These are phyloP conservation scores for Atrina japonica DNA, from an alignment of 2,888 invertebrate species.

Conservation along the genomic window DNA sequence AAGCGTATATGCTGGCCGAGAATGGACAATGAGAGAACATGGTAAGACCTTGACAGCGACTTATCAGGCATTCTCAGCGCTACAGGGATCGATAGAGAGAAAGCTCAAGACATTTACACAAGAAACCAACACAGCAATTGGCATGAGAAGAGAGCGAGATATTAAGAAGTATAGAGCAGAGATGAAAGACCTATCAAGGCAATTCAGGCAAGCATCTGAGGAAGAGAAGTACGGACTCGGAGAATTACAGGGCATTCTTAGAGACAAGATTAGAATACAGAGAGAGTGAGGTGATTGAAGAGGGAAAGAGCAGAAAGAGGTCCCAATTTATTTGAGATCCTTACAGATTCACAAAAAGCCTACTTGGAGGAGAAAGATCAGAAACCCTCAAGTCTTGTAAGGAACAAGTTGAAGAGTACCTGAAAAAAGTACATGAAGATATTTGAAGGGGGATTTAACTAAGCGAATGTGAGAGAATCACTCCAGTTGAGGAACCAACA, in stretches of 20 bases:
- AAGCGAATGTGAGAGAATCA: neutral
- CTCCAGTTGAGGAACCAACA: neutral
- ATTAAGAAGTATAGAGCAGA: neutral
- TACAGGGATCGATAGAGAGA: neutral
- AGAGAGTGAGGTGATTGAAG: neutral
- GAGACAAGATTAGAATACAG: neutral
- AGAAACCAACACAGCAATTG: neutral
- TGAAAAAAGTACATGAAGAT: neutral
- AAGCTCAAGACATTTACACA: neutral
- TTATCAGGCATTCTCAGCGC: too few species aligned
- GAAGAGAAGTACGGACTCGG: conserved; percentile 18
- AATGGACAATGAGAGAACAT: neutral
- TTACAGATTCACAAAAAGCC: neutral
- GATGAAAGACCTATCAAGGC: neutral
- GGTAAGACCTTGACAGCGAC: neutral
- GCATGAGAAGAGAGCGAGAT: neutral
- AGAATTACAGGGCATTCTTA: conserved; percentile 10
- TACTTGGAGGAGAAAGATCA: neutral
- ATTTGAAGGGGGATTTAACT: neutral
- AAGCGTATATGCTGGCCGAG: neutral
- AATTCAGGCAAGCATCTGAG: conserved; percentile 18
- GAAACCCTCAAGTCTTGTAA: neutral
- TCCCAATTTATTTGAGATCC: neutral
- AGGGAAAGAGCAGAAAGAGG: neutral
- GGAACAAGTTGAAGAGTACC: neutral